Percentiles rank a stretch among this genome's conserved stretches.
Conservation (phyloP, 2,888 invertebrate species). For the Embidobia sp. region DNA sequence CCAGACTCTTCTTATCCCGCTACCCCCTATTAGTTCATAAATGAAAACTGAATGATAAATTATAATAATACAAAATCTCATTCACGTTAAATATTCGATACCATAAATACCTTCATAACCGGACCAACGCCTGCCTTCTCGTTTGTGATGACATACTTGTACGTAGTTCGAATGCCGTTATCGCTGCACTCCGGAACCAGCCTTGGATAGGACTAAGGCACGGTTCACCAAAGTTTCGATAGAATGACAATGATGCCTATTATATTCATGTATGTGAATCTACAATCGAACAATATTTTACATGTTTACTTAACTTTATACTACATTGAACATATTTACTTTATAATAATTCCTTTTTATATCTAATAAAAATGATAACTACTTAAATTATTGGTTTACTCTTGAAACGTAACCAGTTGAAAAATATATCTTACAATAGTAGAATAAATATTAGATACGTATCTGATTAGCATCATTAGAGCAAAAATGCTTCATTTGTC, state of each 20-base stretch:
- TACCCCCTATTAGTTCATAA: too few species aligned
- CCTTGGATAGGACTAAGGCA: conserved; percentile 60
- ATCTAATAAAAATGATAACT: too few species aligned
- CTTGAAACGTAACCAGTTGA: too few species aligned
- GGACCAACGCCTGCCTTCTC: conserved; percentile 50
- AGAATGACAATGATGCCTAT: conserved; percentile 61
- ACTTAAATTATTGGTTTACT: too few species aligned
- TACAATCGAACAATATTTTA: conserved; percentile 44
- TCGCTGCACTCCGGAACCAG: conserved; percentile 59
- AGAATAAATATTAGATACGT: too few species aligned
- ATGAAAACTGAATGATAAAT: conserved; percentile 32
- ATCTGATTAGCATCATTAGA: too few species aligned
- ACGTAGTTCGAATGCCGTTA: conserved; percentile 65
- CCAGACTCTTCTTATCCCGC: too few species aligned
- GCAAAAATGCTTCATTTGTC: too few species aligned
- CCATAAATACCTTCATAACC: conserved; percentile 57
- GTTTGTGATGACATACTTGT: conserved; percentile 62
- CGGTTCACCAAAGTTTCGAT: conserved; percentile 64
- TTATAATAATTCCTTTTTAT: too few species aligned
- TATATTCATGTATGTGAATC: conserved; percentile 40
- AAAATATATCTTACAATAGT: too few species aligned
- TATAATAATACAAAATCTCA: conserved; percentile 32
- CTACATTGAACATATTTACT: too few species aligned
- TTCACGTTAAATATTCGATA: conserved; percentile 54
- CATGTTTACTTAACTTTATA: conserved; percentile 36